phyloP scores from a whole-genome alignment of 2,113 vertebrate species.

The Scolopax mira region DNA sequence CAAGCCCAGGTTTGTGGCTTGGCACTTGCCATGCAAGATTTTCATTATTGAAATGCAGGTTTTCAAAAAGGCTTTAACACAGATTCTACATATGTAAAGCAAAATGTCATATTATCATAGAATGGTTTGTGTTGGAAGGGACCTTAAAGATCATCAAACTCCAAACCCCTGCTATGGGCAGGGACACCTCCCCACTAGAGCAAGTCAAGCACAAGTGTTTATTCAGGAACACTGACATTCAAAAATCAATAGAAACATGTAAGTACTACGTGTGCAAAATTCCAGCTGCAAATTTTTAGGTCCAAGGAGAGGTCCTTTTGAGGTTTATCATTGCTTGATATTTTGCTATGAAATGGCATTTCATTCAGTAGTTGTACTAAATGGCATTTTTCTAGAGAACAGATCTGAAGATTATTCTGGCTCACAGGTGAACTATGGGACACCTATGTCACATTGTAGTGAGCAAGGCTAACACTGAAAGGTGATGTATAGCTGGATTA shows the following conservation, averaged over 20 bases:
- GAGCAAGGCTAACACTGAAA: neutral
- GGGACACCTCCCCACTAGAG: no score
- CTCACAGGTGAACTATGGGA: neutral
- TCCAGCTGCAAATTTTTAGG: neutral
- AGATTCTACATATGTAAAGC: neutral
- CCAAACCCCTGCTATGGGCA: no score
- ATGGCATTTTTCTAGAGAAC: neutral
- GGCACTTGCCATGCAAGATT: neutral
- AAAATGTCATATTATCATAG: no score
- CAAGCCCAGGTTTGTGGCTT: neutral
- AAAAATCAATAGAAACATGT: neutral
- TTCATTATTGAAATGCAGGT: neutral
- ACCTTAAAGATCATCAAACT: no score
- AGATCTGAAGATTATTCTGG: neutral
- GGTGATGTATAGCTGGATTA: neutral
- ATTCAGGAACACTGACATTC: neutral
- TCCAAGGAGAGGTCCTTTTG: neutral
- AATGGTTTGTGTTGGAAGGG: no score
- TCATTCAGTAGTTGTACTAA: neutral
- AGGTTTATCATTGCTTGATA: neutral
- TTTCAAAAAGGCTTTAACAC: neutral
- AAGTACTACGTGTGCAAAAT: neutral
- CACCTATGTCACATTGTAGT: neutral
- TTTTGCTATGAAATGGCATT: neutral
- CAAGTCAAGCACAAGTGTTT: neutral